Evolutionary conservation across 2,113 vertebrate species (phyloP).

Genomic region (Cyanoramphus novaezelandiae): DNA sequence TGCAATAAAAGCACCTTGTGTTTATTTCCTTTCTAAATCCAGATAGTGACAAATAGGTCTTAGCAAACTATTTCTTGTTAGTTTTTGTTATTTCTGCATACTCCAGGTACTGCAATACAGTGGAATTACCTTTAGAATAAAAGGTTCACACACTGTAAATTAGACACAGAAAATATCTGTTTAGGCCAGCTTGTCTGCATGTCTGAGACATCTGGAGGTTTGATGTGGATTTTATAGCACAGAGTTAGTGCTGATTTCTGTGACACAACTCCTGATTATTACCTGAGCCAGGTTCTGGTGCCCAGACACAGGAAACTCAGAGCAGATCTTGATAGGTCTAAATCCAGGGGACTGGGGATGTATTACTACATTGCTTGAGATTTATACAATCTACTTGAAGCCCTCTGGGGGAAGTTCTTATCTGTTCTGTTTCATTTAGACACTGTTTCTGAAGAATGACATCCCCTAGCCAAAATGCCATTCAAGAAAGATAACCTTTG

Average conservation of each 20-base stretch:
- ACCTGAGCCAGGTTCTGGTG: neutral
- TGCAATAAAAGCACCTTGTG: neutral
- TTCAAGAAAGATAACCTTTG: neutral
- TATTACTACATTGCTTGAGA: neutral
- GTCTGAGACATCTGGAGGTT: neutral
- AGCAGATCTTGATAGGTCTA: neutral
- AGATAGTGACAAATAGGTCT: neutral
- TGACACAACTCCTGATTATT: neutral
- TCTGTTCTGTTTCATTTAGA: neutral
- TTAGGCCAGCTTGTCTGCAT: neutral
- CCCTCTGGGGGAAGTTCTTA: neutral
- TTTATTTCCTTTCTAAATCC: neutral
- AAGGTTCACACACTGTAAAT: neutral
- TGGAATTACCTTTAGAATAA: neutral
- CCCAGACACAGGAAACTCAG: neutral
- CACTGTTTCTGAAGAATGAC: neutral
- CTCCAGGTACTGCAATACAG: neutral
- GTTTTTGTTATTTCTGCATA: neutral
- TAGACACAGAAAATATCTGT: neutral
- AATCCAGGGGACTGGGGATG: neutral
- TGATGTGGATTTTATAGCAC: neutral
- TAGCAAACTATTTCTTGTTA: neutral
- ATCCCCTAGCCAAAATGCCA: neutral
- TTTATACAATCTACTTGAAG: neutral
- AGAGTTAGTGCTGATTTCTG: neutral